A percentile compares a stretch with the other conserved stretches of the same genome.
These are phyloP conservation scores for Orussus abietinus DNA, from an alignment of 1,140 invertebrate genomes.

Conservation along the genomic window DNA sequence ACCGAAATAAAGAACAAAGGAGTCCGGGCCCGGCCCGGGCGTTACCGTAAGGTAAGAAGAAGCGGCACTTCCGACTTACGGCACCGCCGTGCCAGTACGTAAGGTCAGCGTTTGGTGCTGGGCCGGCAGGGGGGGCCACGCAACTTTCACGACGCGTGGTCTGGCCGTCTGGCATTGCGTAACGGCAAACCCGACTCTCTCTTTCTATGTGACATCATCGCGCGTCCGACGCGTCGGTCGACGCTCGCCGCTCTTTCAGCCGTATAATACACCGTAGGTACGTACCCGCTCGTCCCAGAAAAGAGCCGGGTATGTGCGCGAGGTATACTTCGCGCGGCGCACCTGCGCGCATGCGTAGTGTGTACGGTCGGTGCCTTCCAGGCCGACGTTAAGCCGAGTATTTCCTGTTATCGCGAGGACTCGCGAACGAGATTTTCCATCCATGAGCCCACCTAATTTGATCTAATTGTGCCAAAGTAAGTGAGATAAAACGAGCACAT, in stretches of 20 bases:
- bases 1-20: too few relatives aligned
- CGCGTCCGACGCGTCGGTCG: conserved; percentile 23
- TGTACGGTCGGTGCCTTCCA: too few relatives aligned
- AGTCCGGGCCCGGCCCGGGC: too few relatives aligned
- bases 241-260: not conserved
- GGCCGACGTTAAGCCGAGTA: too few relatives aligned
- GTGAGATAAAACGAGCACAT: too few relatives aligned
- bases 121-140: conserved; percentile 27
- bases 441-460: too few relatives aligned
- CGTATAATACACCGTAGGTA: conserved; percentile 12
- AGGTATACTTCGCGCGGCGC: conserved; percentile 9
- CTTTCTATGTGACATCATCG: conserved; percentile 55
- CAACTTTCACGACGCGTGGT: conserved; percentile 41
- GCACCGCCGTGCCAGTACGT: conserved; percentile 38
- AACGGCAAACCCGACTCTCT: conserved; percentile 54
- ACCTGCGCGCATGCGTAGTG: conserved; percentile 9
- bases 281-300: conserved; percentile 15
- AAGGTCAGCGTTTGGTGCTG: conserved; percentile 49
- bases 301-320: conserved; percentile 7
- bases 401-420: too few relatives aligned
- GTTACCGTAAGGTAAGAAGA: too few relatives aligned
- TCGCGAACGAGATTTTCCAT: too few relatives aligned
- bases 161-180: conserved; percentile 39
- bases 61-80: too few relatives aligned
- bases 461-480: too few relatives aligned